These are phyloP conservation scores for Papilio machaon DNA, from an alignment of 1,140 invertebrate species.

Conservation along the genomic window DNA sequence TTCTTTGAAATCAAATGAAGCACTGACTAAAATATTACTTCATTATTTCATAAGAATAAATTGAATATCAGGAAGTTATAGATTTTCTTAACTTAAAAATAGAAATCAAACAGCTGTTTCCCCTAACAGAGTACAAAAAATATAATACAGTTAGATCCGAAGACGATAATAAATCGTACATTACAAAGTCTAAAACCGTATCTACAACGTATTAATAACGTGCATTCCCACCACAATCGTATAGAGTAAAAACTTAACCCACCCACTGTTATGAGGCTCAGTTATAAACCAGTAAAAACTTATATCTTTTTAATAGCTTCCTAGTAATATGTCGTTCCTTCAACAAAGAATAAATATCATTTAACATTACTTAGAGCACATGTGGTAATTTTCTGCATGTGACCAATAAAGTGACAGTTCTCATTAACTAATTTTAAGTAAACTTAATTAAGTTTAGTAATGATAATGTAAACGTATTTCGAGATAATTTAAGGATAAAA, in stretches of 20 bases:
- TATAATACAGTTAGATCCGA: constrained; percentile 2
- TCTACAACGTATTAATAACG: constrained; percentile 27
- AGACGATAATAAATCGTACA: constrained; percentile 11
- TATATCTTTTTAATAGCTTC: constrained; percentile 45
- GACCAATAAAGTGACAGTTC: neutral
- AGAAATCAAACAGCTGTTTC: constrained; percentile 3
- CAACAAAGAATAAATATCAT: constrained; percentile 37
- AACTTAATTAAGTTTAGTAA: neutral
- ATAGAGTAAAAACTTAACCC: constrained; percentile 55
- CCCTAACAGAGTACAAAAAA: neutral
- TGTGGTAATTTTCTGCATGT: constrained; percentile 10
- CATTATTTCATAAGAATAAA: neutral
- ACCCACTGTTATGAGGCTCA: constrained; percentile 43
- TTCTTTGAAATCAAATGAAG: neutral
- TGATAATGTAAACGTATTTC: neutral
- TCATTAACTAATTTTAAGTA: neutral
- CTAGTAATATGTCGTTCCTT: constrained; percentile 42
- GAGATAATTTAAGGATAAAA: neutral
- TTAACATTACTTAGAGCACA: constrained; percentile 16
- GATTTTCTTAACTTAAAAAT: neutral
- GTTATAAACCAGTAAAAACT: constrained; percentile 43
- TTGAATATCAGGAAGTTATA: neutral
- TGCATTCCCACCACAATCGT: constrained; percentile 25
- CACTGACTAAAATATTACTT: neutral
- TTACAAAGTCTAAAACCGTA: constrained; percentile 23